These are phyloP conservation scores for Tromatobia lineatoria DNA, from an alignment of 2,888 invertebrate species.

Conservation along the genomic window DNA sequence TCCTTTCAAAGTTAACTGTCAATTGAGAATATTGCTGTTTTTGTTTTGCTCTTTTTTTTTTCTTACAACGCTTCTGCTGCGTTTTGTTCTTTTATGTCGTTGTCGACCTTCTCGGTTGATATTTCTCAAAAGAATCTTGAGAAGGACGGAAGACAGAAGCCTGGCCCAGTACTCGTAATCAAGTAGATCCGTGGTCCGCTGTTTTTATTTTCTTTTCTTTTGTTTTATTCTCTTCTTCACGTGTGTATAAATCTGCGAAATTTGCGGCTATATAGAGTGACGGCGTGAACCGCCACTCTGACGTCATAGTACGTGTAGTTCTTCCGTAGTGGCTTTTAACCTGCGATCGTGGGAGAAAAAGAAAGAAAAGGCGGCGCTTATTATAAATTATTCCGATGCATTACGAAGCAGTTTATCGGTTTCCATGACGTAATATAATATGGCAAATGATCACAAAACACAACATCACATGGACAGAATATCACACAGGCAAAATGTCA, in stretches of 20 bases:
- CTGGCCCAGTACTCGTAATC: conserved; percentile 15
- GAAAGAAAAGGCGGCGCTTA: conserved; percentile 1
- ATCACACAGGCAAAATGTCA: no score
- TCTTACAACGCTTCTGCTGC: not conserved
- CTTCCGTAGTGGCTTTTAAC: conserved; percentile 80
- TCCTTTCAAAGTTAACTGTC: not conserved
- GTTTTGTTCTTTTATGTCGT: not conserved
- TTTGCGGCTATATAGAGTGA: conserved; percentile 72
- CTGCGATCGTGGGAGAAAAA: conserved; percentile 63
- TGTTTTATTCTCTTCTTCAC: not conserved
- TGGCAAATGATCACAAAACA: no score
- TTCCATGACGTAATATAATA: no score
- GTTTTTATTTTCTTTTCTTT: not conserved
- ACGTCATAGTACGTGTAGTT: conserved; percentile 82
- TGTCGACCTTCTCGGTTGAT: conserved; percentile 2
- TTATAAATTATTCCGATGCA: not conserved
- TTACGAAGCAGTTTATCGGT: not conserved
- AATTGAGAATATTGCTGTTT: not conserved
- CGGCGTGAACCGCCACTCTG: conserved; percentile 73
- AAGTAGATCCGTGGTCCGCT: conserved; percentile 31
- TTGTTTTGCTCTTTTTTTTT: not conserved
- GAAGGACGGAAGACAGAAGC: conserved; percentile 11
- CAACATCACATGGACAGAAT: no score
- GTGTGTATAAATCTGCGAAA: conserved; percentile 43
- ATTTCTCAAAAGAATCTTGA: conserved; percentile 4